Evolutionary conservation across 2,888 invertebrate genomes (phyloP), one percentile per base, ranked within the genome.

Genomic region (Coenonympha arcania): DNA sequence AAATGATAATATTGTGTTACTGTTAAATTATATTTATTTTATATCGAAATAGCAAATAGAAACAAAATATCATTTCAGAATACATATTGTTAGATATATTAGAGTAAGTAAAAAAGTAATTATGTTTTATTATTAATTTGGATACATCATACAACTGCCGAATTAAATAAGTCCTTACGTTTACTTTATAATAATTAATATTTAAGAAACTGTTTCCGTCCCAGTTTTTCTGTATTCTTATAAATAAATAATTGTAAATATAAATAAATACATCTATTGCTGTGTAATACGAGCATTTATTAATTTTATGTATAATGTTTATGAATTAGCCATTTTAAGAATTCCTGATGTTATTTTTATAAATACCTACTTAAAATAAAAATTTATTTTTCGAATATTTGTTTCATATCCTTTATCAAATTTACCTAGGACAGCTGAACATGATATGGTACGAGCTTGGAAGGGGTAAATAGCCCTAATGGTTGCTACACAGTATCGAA

Each of bases 271-370:
- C 43, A 54, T 55, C 49, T 9, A 40, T 43, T 36, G 36, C 44
- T n/a, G n/a, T n/a, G n/a, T 52, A 64, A 70, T 67, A 72, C 39
- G 9, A 39, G 79, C 79, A 79, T 79, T 79, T 79, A 79, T 72
- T 76, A 76, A 63, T 68, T 66, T 64, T 69, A 74, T 62, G 60
- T 72, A 65, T 64, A 68, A 73, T 62, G 60, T n/a, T n/a, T 71
- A 64, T 65, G 59, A 67, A 68, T 69, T 71, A 78, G 76, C 76
- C 74, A 76, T 78, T 56, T 28, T 54, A 68, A 59, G 57, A 58
- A 47, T 36, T 16, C 26, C 49, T 41, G 31, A 52, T 49, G 43
- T 39, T 49, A 43, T 49, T 50, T 36, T 41, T 22, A 49, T 24
- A 33, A 34, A 16, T 40, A 43, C 37, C 20, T 45, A 33, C 37